These are phyloP conservation scores for Sarcophaga peregrina DNA, from an alignment of 1,140 invertebrate species.

Conservation along the genomic window DNA sequence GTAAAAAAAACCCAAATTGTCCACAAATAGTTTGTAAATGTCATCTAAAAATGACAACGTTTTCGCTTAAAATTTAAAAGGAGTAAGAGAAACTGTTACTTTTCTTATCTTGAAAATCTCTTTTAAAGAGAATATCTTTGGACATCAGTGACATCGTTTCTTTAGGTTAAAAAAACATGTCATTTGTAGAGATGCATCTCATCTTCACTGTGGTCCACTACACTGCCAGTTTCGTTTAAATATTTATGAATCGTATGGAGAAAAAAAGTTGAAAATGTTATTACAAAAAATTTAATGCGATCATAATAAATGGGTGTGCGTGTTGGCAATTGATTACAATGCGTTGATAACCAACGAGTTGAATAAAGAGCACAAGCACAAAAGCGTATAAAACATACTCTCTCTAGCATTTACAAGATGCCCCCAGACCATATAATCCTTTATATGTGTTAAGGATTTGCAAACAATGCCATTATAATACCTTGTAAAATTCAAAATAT, in stretches of 20 bases:
- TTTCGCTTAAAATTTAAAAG: background rate
- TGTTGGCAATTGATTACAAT: constrained; percentile 37
- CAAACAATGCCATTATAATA: constrained; percentile 38
- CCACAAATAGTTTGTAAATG: background rate
- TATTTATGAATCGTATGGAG: background rate
- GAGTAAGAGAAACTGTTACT: too few relatives aligned
- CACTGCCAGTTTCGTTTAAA: too few relatives aligned
- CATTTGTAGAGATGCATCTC: background rate
- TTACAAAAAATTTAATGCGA: constrained; percentile 24
- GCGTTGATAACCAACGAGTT: constrained; percentile 16
- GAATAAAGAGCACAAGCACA: background rate
- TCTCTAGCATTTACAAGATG: constrained; percentile 19
- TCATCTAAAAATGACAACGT: constrained; percentile 6
- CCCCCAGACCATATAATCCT: constrained; percentile 31
- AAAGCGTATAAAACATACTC: background rate
- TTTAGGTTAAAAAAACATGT: background rate
- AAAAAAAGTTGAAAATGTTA: background rate
- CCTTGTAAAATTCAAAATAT: background rate
- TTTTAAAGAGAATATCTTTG: background rate
- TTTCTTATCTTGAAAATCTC: too few relatives aligned
- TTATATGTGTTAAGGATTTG: constrained; percentile 35
- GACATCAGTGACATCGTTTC: constrained; percentile 11
- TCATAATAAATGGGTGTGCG: constrained; percentile 31
- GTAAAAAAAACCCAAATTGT: background rate
- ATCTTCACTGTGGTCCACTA: background rate